Evolutionary conservation across 2,797 vertebrate species (phyloP), one percentile per base, ranked within the genome.

Genomic region (Coregonus suidteri): DNA sequence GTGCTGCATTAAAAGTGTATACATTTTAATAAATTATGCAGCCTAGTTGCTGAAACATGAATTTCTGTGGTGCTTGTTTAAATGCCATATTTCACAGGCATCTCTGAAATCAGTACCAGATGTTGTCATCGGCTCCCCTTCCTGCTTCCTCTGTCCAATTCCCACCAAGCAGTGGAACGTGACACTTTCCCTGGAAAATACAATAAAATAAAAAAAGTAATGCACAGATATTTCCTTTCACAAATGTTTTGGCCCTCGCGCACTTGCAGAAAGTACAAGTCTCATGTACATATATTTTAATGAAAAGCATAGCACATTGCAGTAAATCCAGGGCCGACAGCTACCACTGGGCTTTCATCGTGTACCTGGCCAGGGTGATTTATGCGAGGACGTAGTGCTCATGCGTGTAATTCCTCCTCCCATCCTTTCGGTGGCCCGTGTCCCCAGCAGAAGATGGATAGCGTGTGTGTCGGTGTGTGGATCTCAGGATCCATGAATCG

Each of bases 141-240:
- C 81, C 88, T 79, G 86, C 87, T 93, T 92, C 91, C 91, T 91
- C 89, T 75, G 88, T 90, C 84, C 90, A 88, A 91, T 92, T 92
- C 93, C 91, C 92, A 92, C 80, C 84, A 76, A 89, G 85, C 56
- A 47, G 80, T 87, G 91, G 86, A 93, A 93, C 90, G 86, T 90
- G 93, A 94, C 93, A 91, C 93, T 91, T 93, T 91, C 88, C 86
- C 87, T 92, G 92, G 91, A 93, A 93, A 94, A 92, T 92, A 89
- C 85, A 88, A 93, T 94, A 92, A 93, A 94, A 88, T 78, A 84
- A 82, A 85, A 9, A 79, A 84, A 86, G 89, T 90, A 79, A 87
- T 76, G 88, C 84, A 88, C 87, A 88, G 91, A 86, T 83, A 84
- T 92, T 93, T 94, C 93, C 93, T 84, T 93, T 89, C 91, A 94